phyloP scores from a whole-genome alignment of 1,140 invertebrate species.

The Polyergus mexicanus region DNA sequence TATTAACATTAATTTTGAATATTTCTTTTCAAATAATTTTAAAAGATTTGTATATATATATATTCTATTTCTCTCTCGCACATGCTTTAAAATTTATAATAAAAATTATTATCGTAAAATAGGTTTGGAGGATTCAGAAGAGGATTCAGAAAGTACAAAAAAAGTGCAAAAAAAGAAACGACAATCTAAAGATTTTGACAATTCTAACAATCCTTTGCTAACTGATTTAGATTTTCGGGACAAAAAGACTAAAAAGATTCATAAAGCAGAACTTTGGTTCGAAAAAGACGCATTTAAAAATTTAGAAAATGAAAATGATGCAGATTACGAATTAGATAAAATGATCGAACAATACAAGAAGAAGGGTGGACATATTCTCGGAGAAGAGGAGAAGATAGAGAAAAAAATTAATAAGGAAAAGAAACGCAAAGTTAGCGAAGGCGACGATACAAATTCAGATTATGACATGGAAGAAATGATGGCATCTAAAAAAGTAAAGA shows the following conservation, averaged over 20 bases:
- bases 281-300: slow-evolving; percentile 95
- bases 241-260: slow-evolving; percentile 90
- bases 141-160: slow-evolving; percentile 77
- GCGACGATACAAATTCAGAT: slow-evolving; percentile 86
- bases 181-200: slow-evolving; percentile 82
- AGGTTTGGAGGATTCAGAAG: slow-evolving; percentile 88
- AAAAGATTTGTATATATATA: slow-evolving; percentile 12
- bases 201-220: slow-evolving; percentile 91
- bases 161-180: slow-evolving; percentile 70
- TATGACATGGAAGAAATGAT: slow-evolving; percentile 88
- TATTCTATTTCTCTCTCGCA: slow-evolving; percentile 12
- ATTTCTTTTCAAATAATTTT: slow-evolving; percentile 32
- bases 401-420: slow-evolving; percentile 54
- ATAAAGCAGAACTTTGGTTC: slow-evolving; percentile 96
- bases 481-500: slow-evolving; percentile 75
- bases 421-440: slow-evolving; percentile 74
- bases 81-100: slow-evolving; percentile 14
- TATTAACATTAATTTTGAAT: slow-evolving; percentile 53
- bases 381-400: slow-evolving; percentile 82
- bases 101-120: slow-evolving; percentile 69
- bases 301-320: slow-evolving; percentile 93
- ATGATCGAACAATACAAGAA: slow-evolving; percentile 91
- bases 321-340: slow-evolving; percentile 95
- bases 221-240: slow-evolving; percentile 94
- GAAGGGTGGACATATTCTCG: slow-evolving; percentile 89